Evolutionary conservation across 2,888 invertebrate genomes (phyloP).

Genomic region (Thymelicus lineola): DNA sequence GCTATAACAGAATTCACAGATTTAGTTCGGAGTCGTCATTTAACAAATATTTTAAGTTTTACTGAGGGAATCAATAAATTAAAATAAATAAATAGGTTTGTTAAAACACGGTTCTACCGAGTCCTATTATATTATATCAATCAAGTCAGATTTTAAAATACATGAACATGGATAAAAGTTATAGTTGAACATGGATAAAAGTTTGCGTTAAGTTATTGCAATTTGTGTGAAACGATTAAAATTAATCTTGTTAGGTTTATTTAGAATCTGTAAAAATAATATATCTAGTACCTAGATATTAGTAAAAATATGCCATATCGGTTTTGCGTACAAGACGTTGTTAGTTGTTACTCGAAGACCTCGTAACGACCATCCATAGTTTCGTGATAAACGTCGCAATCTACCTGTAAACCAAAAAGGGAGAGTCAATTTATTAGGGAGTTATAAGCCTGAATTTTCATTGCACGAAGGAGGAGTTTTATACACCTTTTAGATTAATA

Average conservation of each 20-base stretch:
- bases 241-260: neutral
- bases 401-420: constrained; percentile 19
- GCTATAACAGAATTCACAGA: constrained; percentile 14
- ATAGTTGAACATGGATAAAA: too few relatives aligned
- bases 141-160: too few relatives aligned
- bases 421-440: constrained; percentile 21
- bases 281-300: too few relatives aligned
- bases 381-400: constrained; percentile 24
- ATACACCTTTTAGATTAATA: neutral
- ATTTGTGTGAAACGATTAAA: neutral
- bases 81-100: too few relatives aligned
- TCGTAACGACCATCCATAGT: neutral
- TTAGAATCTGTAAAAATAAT: too few relatives aligned
- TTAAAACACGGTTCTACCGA: too few relatives aligned
- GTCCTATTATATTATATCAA: too few relatives aligned
- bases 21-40: neutral
- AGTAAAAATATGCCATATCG: neutral
- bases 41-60: neutral
- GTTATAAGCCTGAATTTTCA: constrained; percentile 20
- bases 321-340: constrained; percentile 4
- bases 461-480: constrained; percentile 1
- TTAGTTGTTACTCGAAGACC: neutral
- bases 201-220: neutral
- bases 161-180: too few relatives aligned
- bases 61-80: too few relatives aligned